Conservation (phyloP, 2,797 vertebrate genomes). For the Gallinago solitaria region DNA sequence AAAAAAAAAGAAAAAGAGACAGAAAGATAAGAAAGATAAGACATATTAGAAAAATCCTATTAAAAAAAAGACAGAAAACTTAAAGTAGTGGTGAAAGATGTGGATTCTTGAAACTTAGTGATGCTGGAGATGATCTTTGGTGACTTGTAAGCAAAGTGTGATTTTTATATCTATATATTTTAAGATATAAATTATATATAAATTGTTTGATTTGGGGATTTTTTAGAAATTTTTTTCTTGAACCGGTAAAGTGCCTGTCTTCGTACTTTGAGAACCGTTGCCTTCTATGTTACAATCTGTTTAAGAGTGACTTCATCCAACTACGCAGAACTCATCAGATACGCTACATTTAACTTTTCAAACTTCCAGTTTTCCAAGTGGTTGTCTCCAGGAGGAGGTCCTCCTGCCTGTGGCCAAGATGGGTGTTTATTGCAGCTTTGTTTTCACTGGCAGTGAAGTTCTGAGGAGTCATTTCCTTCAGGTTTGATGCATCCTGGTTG, state of each 20-base stretch:
- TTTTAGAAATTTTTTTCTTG: background rate
- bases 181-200: no score
- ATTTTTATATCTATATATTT: background rate
- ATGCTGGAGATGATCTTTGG: background rate
- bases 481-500: background rate
- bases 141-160: background rate
- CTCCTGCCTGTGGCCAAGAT: background rate
- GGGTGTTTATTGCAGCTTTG: background rate
- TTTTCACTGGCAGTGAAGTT: background rate
- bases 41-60: background rate
- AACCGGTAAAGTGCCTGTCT: background rate
- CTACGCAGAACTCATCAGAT: background rate
- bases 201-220: background rate
- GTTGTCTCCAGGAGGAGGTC: background rate
- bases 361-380: background rate
- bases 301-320: background rate
- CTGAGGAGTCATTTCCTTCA: constrained; percentile 11
- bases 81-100: background rate
- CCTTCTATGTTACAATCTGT: background rate
- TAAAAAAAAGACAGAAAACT: background rate
- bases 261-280: background rate
- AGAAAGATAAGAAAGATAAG: background rate
- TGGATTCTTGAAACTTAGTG: background rate
- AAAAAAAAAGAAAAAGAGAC: background rate
- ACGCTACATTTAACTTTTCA: background rate